Conservation (phyloP, 2,888 invertebrate species). For the Cryptus armator region DNA sequence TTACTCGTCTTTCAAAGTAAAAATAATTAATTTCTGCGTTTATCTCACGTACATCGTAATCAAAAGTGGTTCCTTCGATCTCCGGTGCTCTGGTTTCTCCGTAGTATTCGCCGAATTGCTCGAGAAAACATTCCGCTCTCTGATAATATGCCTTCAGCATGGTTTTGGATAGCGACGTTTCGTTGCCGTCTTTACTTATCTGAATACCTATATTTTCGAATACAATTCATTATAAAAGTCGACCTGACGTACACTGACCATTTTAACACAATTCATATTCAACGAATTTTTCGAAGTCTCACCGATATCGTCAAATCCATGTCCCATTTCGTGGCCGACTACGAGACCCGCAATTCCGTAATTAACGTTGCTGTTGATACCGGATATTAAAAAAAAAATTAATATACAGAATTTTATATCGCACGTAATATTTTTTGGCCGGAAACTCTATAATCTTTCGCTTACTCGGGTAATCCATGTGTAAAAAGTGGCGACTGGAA, state of each 20-base stretch:
- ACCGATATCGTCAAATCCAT: slow-evolving; percentile 52
- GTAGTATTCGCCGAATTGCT: slow-evolving; percentile 52
- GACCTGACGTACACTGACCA: neutral
- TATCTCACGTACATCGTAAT: neutral
- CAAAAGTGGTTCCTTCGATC: neutral
- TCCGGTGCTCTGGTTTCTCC: slow-evolving; percentile 13
- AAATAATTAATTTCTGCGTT: neutral
- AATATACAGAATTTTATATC: neutral
- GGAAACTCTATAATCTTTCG: neutral
- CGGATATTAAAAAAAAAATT: neutral
- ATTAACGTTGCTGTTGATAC: slow-evolving; percentile 41
- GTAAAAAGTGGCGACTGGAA: slow-evolving; percentile 62
- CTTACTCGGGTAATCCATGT: slow-evolving; percentile 54
- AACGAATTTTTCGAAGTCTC: neutral
- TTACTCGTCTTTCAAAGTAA: neutral
- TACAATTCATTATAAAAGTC: neutral
- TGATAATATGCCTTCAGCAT: slow-evolving; percentile 44
- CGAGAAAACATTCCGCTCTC: slow-evolving; percentile 50
- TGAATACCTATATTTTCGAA: neutral
- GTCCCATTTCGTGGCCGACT: slow-evolving; percentile 57
- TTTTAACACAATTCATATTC: neutral
- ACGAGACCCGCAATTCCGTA: slow-evolving; percentile 46
- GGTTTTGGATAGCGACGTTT: slow-evolving; percentile 4
- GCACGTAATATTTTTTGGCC: neutral
- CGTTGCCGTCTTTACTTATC: neutral